Evolutionary conservation across 2,888 invertebrate genomes (phyloP).

Genomic region (Fabriciana adippe): DNA sequence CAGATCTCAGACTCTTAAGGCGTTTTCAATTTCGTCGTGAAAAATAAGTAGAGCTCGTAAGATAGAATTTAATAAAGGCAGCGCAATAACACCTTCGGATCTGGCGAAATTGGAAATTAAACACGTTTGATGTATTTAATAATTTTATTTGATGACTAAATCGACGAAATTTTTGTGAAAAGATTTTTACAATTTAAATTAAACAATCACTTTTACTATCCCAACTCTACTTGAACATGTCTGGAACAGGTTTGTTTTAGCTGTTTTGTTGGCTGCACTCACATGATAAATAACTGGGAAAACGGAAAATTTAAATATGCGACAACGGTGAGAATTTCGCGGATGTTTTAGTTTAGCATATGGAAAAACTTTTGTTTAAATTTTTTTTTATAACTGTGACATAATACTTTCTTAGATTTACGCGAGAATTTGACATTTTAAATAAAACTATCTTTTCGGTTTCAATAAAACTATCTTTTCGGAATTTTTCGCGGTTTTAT

Average conservation of each 20-base stretch:
- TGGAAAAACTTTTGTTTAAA: conserved; percentile 8
- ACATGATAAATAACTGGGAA: conserved; percentile 60
- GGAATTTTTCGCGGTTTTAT: no score
- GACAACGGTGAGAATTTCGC: conserved; percentile 25
- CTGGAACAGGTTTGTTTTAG: conserved; percentile 43
- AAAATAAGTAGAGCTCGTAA: conserved; percentile 58
- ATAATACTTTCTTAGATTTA: neutral
- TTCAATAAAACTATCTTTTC: no score
- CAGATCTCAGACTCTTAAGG: conserved; percentile 48
- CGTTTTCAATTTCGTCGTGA: conserved; percentile 73
- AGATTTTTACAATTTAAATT: neutral
- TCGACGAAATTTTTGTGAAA: neutral
- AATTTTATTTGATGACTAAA: neutral
- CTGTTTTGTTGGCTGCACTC: conserved; percentile 45
- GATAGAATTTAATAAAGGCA: conserved; percentile 67
- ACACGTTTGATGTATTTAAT: conserved; percentile 32
- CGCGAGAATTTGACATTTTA: no score
- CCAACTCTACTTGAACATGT: conserved; percentile 29
- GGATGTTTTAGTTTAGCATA: conserved; percentile 19
- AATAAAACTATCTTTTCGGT: no score
- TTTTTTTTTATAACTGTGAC: neutral
- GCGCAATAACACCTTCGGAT: conserved; percentile 56
- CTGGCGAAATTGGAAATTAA: conserved; percentile 69
- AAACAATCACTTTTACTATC: conserved; percentile 23
- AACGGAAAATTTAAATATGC: conserved; percentile 59